Conservation (phyloP, 2,888 invertebrate species). For the Erebia epiphron region DNA sequence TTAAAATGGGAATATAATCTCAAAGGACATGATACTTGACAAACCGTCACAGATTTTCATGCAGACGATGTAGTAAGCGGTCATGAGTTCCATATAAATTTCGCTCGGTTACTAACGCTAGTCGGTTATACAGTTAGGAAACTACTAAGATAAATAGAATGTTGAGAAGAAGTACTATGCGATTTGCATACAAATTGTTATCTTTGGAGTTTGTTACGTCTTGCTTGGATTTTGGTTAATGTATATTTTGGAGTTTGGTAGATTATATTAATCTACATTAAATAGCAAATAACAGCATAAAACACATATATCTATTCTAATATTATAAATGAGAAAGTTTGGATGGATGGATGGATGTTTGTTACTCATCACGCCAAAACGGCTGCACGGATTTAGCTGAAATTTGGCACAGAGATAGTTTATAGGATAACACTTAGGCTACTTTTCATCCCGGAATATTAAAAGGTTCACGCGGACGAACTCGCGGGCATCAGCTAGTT, state of each 20-base stretch:
- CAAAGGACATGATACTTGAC: constrained; percentile 3
- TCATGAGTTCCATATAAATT: constrained; percentile 37
- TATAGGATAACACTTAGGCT: too few species aligned
- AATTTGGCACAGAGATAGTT: too few species aligned
- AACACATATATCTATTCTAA: too few species aligned
- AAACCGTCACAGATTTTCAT: constrained; percentile 21
- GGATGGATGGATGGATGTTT: too few species aligned
- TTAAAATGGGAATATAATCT: background rate
- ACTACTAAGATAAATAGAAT: constrained; percentile 60
- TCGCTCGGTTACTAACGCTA: constrained; percentile 32
- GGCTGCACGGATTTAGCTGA: too few species aligned
- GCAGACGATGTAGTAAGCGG: constrained; percentile 34
- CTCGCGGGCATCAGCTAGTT: too few species aligned
- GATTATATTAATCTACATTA: background rate
- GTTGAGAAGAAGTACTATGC: constrained; percentile 58
- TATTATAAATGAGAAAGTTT: too few species aligned
- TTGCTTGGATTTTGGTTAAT: constrained; percentile 10
- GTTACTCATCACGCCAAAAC: too few species aligned
- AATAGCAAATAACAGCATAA: too few species aligned
- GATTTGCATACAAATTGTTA: constrained; percentile 60
- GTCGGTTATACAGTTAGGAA: constrained; percentile 35
- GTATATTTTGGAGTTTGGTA: background rate
- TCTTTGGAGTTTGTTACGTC: constrained; percentile 40
- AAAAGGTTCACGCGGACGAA: too few species aligned
- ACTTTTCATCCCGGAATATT: too few species aligned